These are phyloP conservation scores for Amaurobius ferox DNA, from an alignment of 2,888 invertebrate species.

Conservation along the genomic window DNA sequence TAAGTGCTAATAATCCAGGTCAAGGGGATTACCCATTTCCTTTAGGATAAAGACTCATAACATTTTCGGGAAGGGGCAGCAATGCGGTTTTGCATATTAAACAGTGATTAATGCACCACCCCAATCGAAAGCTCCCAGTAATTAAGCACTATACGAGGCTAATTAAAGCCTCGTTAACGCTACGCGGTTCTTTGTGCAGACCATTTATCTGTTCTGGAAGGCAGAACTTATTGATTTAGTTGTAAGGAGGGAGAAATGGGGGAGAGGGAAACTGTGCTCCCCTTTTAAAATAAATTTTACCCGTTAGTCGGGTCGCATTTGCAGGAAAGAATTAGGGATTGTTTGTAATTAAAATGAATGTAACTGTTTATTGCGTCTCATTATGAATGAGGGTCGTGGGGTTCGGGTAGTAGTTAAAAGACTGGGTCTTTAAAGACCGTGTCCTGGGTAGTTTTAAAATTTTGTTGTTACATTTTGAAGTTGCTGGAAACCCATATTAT, in stretches of 20 bases:
- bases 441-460: too few relatives aligned
- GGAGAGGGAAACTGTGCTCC: constrained; percentile 11
- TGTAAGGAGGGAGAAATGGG: constrained; percentile 4
- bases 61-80: constrained; percentile 4
- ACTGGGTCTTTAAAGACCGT: not conserved
- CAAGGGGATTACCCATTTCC: not conserved
- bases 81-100: constrained; percentile 70
- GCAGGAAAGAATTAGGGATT: constrained; percentile 67
- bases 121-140: constrained; percentile 63
- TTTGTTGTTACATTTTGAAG: too few relatives aligned
- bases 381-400: constrained; percentile 39
- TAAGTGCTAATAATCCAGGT: too few relatives aligned
- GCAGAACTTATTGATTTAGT: constrained; percentile 39
- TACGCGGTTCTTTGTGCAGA: constrained; percentile 54
- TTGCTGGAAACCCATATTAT: not conserved
- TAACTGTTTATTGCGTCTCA: constrained; percentile 61
- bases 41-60: constrained; percentile 51
- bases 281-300: constrained; percentile 55
- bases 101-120: constrained; percentile 61
- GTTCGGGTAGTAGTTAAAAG: not conserved
- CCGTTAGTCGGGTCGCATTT: constrained; percentile 20
- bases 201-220: constrained; percentile 57
- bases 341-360: constrained; percentile 71
- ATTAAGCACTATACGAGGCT: constrained; percentile 64
- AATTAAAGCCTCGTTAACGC: constrained; percentile 70